These are phyloP conservation scores for Baronia brevicornis DNA, from an alignment of 2,888 invertebrate genomes.

Conservation along the genomic window DNA sequence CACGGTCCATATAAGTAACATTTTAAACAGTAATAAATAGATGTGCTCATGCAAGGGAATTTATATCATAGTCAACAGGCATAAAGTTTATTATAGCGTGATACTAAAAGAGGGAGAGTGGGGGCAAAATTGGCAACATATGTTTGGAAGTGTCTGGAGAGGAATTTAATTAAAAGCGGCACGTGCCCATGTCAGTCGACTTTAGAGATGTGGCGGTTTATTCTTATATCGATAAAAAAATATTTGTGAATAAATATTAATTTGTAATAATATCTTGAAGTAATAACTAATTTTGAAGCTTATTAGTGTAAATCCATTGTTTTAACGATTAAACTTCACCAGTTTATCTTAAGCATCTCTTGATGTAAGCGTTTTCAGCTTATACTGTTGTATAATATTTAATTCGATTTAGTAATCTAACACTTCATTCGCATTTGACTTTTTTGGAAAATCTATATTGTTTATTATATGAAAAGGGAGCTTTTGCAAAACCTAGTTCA, in stretches of 20 bases:
- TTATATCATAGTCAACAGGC: constrained; percentile 20
- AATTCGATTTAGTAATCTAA: no score
- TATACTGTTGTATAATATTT: no score
- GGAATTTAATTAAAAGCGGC: constrained; percentile 80
- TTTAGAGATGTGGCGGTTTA: constrained; percentile 24
- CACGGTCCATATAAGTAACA: not conserved
- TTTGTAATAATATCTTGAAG: no score
- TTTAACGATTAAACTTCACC: no score
- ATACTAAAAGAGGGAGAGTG: constrained; percentile 5
- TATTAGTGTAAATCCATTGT: no score
- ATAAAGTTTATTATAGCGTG: constrained; percentile 22
- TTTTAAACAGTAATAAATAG: constrained; percentile 1
- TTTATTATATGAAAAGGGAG: no score
- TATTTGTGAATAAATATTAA: constrained; percentile 13
- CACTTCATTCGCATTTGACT: no score
- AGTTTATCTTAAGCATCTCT: no score
- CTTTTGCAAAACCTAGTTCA: no score
- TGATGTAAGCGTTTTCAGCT: no score
- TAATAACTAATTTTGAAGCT: no score
- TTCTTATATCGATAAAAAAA: constrained; percentile 20
- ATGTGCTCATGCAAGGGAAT: constrained; percentile 18
- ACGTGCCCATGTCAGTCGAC: constrained; percentile 33
- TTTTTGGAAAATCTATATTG: no score
- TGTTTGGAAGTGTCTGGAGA: constrained; percentile 59
- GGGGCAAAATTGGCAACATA: constrained; percentile 62